Evolutionary conservation across 2,888 invertebrate genomes (phyloP).

Genomic region (Phengaris alcon): DNA sequence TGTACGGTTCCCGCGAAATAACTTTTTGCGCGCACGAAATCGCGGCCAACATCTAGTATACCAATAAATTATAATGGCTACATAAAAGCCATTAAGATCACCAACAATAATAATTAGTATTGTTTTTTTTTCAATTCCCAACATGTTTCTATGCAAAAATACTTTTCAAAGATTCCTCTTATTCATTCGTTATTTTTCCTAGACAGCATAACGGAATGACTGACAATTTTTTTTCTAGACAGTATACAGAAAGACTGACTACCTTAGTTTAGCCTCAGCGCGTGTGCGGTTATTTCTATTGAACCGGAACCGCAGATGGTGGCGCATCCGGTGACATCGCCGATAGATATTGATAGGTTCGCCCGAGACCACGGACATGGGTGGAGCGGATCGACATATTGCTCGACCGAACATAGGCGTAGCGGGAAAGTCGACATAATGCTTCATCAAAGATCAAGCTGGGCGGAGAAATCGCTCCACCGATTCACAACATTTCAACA

Average conservation of each 20-base stretch:
- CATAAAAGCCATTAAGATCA: too few species aligned
- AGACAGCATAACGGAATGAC: background rate
- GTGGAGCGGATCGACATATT: background rate
- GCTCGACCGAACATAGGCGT: background rate
- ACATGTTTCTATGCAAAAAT: background rate
- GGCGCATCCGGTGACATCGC: conserved; percentile 61
- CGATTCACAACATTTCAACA: too few species aligned
- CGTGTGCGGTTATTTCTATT: conserved; percentile 44
- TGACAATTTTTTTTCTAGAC: background rate
- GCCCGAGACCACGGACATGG: background rate
- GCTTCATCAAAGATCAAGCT: too few species aligned
- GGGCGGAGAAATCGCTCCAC: conserved; percentile 39
- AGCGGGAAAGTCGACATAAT: too few species aligned
- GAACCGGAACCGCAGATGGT: conserved; percentile 68
- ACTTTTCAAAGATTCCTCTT: background rate
- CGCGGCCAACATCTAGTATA: too few species aligned
- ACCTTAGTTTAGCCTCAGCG: background rate
- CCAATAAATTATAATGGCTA: too few species aligned
- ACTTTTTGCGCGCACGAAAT: too few species aligned
- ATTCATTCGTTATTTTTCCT: background rate
- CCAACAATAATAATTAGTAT: too few species aligned
- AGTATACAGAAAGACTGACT: background rate
- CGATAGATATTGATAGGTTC: conserved; percentile 36
- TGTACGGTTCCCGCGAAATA: too few species aligned
- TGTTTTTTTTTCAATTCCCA: background rate